Evolutionary conservation across 2,113 vertebrate genomes (phyloP).

Genomic region (Stigmatopora argus): DNA sequence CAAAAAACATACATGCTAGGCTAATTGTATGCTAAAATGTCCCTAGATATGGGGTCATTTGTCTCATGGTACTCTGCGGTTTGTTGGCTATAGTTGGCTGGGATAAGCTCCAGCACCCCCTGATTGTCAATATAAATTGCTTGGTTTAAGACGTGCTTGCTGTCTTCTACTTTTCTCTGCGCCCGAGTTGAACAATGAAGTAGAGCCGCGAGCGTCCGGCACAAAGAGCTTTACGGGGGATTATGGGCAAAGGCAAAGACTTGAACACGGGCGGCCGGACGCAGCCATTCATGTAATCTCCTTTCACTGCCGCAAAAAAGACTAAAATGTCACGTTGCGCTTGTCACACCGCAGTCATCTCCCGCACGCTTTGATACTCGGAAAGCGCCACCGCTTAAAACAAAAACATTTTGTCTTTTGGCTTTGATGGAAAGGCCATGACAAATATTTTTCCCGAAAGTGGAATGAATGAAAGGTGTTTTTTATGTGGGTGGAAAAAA

Average conservation of each 20-base stretch:
- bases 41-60: too few relatives aligned
- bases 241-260: conserved; percentile 55
- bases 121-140: too few relatives aligned
- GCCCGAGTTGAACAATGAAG: conserved; percentile 37
- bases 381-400: conserved; percentile 11
- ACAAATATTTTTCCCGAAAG: neutral
- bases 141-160: too few relatives aligned
- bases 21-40: too few relatives aligned
- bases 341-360: conserved; percentile 6
- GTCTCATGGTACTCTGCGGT: too few relatives aligned
- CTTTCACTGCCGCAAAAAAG: conserved; percentile 19
- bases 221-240: conserved; percentile 64
- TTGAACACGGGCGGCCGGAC: conserved; percentile 38
- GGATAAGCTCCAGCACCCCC: too few relatives aligned
- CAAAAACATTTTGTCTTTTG: conserved; percentile 11
- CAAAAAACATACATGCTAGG: too few relatives aligned
- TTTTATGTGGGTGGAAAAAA: neutral
- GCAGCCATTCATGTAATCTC: conserved; percentile 60
- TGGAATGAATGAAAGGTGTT: neutral
- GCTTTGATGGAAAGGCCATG: neutral
- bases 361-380: conserved; percentile 12
- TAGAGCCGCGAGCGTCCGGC: conserved; percentile 44
- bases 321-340: conserved; percentile 6
- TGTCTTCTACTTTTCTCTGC: conserved; percentile 18
- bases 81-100: too few relatives aligned